Percentiles rank a stretch among this genome's conserved stretches.
These are phyloP conservation scores for Heliconius sara DNA, from an alignment of 2,888 invertebrate genomes.

Conservation along the genomic window DNA sequence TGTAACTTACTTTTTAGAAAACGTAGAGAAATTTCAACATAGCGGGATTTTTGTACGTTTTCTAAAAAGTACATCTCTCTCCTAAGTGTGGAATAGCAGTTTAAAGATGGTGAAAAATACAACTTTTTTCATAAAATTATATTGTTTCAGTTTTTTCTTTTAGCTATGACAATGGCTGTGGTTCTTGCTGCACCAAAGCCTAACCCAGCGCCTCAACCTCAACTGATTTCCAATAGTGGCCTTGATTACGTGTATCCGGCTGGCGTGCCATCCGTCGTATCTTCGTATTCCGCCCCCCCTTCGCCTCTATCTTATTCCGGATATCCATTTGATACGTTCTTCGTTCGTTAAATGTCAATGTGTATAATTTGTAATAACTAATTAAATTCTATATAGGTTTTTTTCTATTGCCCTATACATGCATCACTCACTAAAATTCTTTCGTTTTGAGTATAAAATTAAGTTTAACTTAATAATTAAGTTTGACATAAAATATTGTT, in stretches of 20 bases:
- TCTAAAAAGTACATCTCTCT: too few species aligned
- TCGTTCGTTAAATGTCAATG: conserved; percentile 53
- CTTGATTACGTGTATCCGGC: conserved; percentile 66
- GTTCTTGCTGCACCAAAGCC: conserved; percentile 77
- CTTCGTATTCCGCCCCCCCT: conserved; percentile 58
- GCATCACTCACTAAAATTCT: too few species aligned
- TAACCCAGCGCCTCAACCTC: conserved; percentile 62
- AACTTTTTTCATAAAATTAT: background rate
- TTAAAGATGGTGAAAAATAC: background rate
- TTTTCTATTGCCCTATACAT: background rate
- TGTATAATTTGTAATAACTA: background rate
- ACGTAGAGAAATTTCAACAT: too few species aligned
- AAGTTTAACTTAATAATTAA: too few species aligned
- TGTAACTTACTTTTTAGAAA: too few species aligned
- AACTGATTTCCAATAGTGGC: conserved; percentile 60
- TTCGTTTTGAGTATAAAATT: too few species aligned
- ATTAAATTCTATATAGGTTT: background rate
- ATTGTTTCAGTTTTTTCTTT: conserved; percentile 72
- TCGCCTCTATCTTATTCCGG: conserved; percentile 61
- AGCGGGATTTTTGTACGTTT: too few species aligned
- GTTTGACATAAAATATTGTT: too few species aligned
- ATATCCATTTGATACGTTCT: conserved; percentile 54
- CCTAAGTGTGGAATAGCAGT: too few species aligned
- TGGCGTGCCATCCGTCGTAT: conserved; percentile 54
- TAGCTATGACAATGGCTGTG: conserved; percentile 75